Percentiles rank a stretch among this genome's conserved stretches.
These are phyloP conservation scores for Drosophila antonietae DNA, from an alignment of 2,888 invertebrate genomes.

Conservation along the genomic window DNA sequence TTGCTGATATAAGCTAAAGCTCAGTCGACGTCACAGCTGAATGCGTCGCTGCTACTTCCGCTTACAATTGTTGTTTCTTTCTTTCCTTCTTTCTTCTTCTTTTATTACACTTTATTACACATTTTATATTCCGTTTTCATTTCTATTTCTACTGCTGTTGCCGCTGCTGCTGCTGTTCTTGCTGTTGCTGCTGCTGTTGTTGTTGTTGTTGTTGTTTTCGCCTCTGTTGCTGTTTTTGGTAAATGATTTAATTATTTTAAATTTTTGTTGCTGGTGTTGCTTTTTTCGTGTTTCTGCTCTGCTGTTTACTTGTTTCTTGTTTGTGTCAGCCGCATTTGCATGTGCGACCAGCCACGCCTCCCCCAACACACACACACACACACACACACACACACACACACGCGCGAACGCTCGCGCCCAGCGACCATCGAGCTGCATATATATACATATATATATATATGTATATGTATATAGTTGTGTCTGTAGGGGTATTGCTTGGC, in stretches of 20 bases:
- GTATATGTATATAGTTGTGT: background rate
- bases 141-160: conserved; percentile 49
- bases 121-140: conserved; percentile 66
- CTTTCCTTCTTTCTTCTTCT: conserved; percentile 28
- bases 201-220: conserved; percentile 32
- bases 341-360: conserved; percentile 44
- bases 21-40: conserved; percentile 71
- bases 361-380: conserved; percentile 8
- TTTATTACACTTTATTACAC: conserved; percentile 69
- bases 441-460: background rate
- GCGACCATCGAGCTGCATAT: background rate
- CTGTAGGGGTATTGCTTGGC: conserved; percentile 43
- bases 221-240: conserved; percentile 54
- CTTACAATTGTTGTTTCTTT: conserved; percentile 58
- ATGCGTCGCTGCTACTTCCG: conserved; percentile 75
- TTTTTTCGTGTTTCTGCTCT: conserved; percentile 12
- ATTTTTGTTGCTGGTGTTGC: conserved; percentile 33
- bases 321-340: conserved; percentile 49
- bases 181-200: conserved; percentile 26
- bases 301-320: conserved; percentile 34
- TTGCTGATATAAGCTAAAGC: conserved; percentile 64
- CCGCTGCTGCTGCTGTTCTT: conserved; percentile 18
- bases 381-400: conserved; percentile 8
- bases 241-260: conserved; percentile 75
- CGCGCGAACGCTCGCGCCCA: background rate